Evolutionary conservation across 2,797 vertebrate species (phyloP).

Genomic region (Typhlichthys eigenmanni): DNA sequence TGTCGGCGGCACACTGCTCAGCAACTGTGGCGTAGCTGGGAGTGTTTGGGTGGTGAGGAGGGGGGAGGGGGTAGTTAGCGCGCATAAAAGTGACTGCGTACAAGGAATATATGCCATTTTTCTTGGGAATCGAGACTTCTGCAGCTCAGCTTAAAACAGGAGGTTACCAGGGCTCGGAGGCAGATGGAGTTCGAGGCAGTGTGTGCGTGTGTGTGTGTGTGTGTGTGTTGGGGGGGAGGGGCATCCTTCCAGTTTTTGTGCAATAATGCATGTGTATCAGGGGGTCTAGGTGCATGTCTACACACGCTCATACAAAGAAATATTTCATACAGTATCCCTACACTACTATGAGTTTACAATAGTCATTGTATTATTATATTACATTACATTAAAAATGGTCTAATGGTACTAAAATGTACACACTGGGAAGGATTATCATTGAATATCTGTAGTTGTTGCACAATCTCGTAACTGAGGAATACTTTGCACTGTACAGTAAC

Average conservation of each 20-base stretch:
- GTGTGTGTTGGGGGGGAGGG: background rate
- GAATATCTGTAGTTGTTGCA: too few species aligned
- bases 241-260: background rate
- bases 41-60: slow-evolving; percentile 6
- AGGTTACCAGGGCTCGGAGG: slow-evolving; percentile 62
- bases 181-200: slow-evolving; percentile 24
- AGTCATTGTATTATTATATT: too few species aligned
- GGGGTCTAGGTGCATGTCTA: background rate
- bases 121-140: slow-evolving; percentile 46
- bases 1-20: slow-evolving; percentile 40
- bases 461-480: too few species aligned
- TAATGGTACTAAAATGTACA: too few species aligned
- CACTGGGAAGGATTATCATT: too few species aligned
- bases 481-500: too few species aligned
- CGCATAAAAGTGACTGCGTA: slow-evolving; percentile 57
- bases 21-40: slow-evolving; percentile 33
- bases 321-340: background rate
- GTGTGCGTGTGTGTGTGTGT: slow-evolving; percentile 3
- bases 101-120: slow-evolving; percentile 50
- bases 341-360: too few species aligned
- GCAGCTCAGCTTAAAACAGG: slow-evolving; percentile 49
- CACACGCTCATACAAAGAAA: background rate
- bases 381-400: too few species aligned
- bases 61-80: slow-evolving; percentile 48
- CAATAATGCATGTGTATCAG: slow-evolving; percentile 2